Evolutionary conservation across 2,113 vertebrate genomes (phyloP).

Genomic region (Muntiacus reevesi): DNA sequence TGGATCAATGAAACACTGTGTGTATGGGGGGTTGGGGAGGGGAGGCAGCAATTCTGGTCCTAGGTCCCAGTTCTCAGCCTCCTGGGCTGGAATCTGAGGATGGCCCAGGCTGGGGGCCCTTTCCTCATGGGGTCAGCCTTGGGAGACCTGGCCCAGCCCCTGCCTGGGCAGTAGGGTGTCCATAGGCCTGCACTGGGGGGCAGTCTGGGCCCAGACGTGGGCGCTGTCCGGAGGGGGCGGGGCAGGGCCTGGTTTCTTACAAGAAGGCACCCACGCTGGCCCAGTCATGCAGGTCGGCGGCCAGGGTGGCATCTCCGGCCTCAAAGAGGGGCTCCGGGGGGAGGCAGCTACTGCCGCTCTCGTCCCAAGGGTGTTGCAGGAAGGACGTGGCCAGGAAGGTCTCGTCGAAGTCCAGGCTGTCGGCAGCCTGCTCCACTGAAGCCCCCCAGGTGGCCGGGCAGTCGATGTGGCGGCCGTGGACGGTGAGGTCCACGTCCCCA

Average conservation of each 20-base stretch:
- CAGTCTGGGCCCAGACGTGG: constrained; percentile 56
- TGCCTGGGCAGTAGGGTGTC: background rate
- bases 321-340: constrained; percentile 74
- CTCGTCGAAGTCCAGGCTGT: constrained; percentile 89
- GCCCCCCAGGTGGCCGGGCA: constrained; percentile 79
- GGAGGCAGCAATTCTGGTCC: constrained; percentile 35
- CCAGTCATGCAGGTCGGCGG: constrained; percentile 81
- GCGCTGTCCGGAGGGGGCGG: constrained; percentile 51
- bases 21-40: background rate
- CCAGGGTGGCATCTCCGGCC: constrained; percentile 73
- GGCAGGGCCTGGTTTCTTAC: constrained; percentile 74
- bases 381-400: constrained; percentile 92
- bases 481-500: constrained; percentile 82
- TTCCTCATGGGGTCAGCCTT: background rate
- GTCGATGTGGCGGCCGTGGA: constrained; percentile 78
- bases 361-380: constrained; percentile 93
- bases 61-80: constrained; percentile 17
- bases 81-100: constrained; percentile 29
- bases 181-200: background rate
- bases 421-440: constrained; percentile 73
- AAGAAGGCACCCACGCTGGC: constrained; percentile 85
- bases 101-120: background rate
- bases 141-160: constrained; percentile 37
- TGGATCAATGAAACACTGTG: constrained; percentile 60
- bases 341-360: constrained; percentile 73